A percentile compares a stretch with the other conserved stretches of the same genome.
Evolutionary conservation across 2,797 vertebrate species (phyloP).

Genomic region (Remorina albescens): DNA sequence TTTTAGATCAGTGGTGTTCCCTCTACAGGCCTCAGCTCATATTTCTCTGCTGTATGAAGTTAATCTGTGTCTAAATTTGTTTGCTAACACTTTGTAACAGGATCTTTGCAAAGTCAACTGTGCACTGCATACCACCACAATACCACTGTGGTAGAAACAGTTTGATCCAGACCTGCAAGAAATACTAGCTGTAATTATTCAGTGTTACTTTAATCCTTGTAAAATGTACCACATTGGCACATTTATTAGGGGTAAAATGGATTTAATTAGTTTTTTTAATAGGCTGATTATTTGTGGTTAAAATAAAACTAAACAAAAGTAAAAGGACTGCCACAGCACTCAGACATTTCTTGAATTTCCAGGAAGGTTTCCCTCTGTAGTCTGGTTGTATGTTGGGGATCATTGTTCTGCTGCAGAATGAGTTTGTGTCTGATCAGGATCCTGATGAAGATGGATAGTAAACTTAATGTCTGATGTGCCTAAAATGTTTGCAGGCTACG

Average conservation of each 20-base stretch:
- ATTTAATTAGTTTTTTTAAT: neutral
- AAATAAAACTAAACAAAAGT: too few relatives aligned
- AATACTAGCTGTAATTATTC: neutral
- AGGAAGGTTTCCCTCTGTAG: neutral
- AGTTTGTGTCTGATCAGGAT: neutral
- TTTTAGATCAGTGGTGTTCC: conserved; percentile 45
- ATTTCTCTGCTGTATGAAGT: conserved; percentile 31
- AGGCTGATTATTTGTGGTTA: too few relatives aligned
- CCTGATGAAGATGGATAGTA: neutral
- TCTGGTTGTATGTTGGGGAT: neutral
- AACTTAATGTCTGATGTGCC: neutral
- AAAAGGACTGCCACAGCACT: too few relatives aligned
- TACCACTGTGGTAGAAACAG: neutral
- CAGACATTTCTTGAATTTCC: too few relatives aligned
- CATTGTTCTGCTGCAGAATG: neutral
- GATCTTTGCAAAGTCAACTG: conserved; percentile 21
- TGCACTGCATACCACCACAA: neutral
- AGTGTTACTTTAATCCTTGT: neutral
- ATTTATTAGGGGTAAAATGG: neutral
- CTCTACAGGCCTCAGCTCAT: conserved; percentile 31
- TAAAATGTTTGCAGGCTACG: neutral
- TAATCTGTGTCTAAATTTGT: conserved; percentile 59
- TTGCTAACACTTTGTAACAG: conserved; percentile 12
- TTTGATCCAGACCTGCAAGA: neutral
- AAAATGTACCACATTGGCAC: neutral